Evolutionary conservation across 2,888 invertebrate species (phyloP).

Genomic region (Drosophila seclusa): DNA sequence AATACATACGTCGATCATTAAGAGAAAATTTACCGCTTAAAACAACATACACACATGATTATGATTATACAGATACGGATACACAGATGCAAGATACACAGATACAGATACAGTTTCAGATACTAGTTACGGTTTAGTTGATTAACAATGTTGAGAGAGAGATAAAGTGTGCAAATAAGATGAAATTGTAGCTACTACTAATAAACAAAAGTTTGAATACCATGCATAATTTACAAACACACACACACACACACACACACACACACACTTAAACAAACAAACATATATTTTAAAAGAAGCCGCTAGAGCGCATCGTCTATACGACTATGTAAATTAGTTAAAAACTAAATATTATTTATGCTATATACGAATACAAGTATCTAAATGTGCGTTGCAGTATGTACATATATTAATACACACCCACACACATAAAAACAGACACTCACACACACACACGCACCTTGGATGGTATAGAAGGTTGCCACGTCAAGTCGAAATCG

Average conservation of each 20-base stretch:
- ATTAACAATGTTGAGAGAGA: constrained; percentile 36
- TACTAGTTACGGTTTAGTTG: constrained; percentile 66
- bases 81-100: constrained; percentile 24
- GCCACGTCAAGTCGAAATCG: constrained; percentile 16
- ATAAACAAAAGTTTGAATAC: constrained; percentile 54
- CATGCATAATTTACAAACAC: constrained; percentile 40
- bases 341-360: constrained; percentile 74
- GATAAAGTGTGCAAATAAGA: constrained; percentile 69
- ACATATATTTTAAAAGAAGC: constrained; percentile 57
- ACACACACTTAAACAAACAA: constrained; percentile 23
- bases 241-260: constrained; percentile 25
- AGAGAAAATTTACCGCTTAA: constrained; percentile 41
- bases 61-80: constrained; percentile 15
- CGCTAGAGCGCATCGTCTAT: constrained; percentile 77
- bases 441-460: constrained; percentile 12
- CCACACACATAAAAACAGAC: constrained; percentile 22
- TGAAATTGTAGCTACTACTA: constrained; percentile 76
- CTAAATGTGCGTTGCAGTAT: constrained; percentile 72
- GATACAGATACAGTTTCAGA: constrained; percentile 32
- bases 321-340: constrained; percentile 82
- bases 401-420: constrained; percentile 52
- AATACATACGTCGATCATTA: constrained; percentile 38
- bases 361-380: constrained; percentile 70
- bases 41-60: constrained; percentile 10
- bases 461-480: constrained; percentile 5